Percentiles rank a stretch among this genome's conserved stretches.
phyloP scores from a whole-genome alignment of 2,797 vertebrate species.

The Pseudomugil gertrudae region DNA sequence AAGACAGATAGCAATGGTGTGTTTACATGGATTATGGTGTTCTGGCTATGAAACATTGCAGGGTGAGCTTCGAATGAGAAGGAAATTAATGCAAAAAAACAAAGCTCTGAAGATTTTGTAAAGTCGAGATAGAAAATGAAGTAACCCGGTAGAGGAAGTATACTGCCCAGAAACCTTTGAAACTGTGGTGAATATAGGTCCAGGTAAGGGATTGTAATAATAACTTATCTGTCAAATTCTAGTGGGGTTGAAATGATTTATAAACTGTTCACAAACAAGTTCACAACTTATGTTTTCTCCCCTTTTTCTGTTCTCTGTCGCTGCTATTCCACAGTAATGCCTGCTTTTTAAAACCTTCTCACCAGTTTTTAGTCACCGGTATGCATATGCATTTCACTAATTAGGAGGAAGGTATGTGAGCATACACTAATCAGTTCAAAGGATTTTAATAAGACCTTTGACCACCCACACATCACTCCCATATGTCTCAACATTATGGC shows the following conservation, averaged over 20 bases:
- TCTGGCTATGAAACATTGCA: slow-evolving; percentile 57
- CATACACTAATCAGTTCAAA: slow-evolving; percentile 61
- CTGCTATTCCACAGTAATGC: not conserved
- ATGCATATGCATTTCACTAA: slow-evolving; percentile 53
- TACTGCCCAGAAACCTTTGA: slow-evolving; percentile 6
- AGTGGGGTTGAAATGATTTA: slow-evolving; percentile 36
- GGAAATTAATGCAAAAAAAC: slow-evolving; percentile 33
- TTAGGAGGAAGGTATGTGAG: slow-evolving; percentile 53
- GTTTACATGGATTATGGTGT: slow-evolving; percentile 65
- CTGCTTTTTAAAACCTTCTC: slow-evolving; percentile 50
- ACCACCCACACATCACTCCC: slow-evolving; percentile 48
- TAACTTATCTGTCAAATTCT: slow-evolving; percentile 14
- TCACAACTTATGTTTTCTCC: not conserved
- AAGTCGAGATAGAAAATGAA: slow-evolving; percentile 22
- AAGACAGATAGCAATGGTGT: slow-evolving; percentile 52
- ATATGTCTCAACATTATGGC: slow-evolving; percentile 2
- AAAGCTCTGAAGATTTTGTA: slow-evolving; percentile 17
- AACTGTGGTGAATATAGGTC: slow-evolving; percentile 12
- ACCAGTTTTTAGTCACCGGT: slow-evolving; percentile 57
- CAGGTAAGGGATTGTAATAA: slow-evolving; percentile 8
- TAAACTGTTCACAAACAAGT: slow-evolving; percentile 47
- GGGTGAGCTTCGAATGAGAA: slow-evolving; percentile 12
- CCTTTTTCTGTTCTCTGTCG: slow-evolving; percentile 7
- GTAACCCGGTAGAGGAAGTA: slow-evolving; percentile 3
- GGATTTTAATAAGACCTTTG: slow-evolving; percentile 58